phyloP scores from a whole-genome alignment of 2,888 invertebrate genomes.

The Halictus quadricinctus region DNA sequence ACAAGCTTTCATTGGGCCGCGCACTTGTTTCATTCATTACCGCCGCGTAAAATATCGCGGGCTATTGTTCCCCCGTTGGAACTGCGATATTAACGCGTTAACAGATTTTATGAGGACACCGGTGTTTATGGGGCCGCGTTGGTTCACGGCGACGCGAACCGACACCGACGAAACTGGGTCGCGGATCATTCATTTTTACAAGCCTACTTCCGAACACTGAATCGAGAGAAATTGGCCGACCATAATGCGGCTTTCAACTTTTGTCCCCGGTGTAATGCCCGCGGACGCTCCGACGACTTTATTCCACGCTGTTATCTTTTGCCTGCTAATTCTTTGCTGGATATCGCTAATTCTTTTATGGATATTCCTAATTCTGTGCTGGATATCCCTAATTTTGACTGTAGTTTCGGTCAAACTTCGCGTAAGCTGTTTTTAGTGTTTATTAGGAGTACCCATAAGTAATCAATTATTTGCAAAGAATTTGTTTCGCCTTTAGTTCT shows the following conservation, averaged over 20 bases:
- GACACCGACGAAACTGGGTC: not conserved
- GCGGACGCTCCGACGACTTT: not conserved
- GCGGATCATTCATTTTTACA: conserved; percentile 1
- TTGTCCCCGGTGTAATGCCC: not conserved
- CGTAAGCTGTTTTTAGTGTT: not conserved
- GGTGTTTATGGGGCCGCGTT: conserved; percentile 1
- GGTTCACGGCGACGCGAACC: not conserved
- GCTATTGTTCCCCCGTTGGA: conserved; percentile 19
- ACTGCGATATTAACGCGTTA: conserved; percentile 27
- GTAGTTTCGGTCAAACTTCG: not conserved
- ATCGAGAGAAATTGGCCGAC: not conserved
- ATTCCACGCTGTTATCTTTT: not conserved
- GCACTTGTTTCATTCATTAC: conserved; percentile 36
- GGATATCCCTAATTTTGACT: not conserved
- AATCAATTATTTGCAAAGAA: too few species aligned
- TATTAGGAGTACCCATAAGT: too few species aligned
- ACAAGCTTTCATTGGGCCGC: conserved; percentile 21
- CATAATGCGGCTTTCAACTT: not conserved
- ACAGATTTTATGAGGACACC: conserved; percentile 12
- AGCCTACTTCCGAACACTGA: not conserved
- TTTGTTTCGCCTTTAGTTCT: too few species aligned
- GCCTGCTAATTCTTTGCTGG: not conserved
- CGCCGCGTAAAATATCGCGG: conserved; percentile 24
- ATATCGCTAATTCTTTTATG: not conserved
- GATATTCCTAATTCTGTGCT: not conserved